Conservation (phyloP, 2,797 vertebrate species). For the Tauraco hartlaubi region DNA sequence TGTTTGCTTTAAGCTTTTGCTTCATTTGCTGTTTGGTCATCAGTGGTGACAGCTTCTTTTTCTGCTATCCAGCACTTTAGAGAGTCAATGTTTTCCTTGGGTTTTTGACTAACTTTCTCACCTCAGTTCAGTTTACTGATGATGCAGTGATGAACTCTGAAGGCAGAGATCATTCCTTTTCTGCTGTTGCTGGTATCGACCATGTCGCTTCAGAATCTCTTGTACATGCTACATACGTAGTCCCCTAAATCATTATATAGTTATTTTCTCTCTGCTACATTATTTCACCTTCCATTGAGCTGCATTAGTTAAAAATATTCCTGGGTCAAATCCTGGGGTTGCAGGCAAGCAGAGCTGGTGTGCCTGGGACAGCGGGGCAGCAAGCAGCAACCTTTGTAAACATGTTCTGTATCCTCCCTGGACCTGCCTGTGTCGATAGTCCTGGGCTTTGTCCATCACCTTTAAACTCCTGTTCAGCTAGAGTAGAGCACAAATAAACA, state of each 20-base stretch:
- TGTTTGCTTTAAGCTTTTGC: neutral
- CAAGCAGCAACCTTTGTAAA: neutral
- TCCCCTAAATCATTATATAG: neutral
- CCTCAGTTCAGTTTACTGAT: constrained; percentile 10
- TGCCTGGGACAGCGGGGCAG: neutral
- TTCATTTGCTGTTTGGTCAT: neutral
- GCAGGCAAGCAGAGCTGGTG: neutral
- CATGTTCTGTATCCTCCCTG: neutral
- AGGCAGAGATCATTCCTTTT: neutral
- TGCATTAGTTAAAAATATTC: constrained; percentile 1
- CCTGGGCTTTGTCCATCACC: neutral
- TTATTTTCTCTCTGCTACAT: neutral
- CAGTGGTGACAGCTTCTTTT: neutral
- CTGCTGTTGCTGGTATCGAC: neutral
- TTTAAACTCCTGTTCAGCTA: neutral
- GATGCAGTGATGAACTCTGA: neutral
- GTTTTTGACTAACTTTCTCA: neutral
- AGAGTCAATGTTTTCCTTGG: neutral
- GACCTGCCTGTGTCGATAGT: fast-evolving
- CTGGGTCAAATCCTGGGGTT: neutral
- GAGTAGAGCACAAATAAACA: neutral
- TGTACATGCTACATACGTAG: neutral
- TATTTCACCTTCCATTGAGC: neutral
- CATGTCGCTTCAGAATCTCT: neutral
- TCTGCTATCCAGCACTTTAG: neutral